These are phyloP conservation scores for Ecdyonurus torrentis DNA, from an alignment of 2,888 invertebrate genomes.

Conservation along the genomic window DNA sequence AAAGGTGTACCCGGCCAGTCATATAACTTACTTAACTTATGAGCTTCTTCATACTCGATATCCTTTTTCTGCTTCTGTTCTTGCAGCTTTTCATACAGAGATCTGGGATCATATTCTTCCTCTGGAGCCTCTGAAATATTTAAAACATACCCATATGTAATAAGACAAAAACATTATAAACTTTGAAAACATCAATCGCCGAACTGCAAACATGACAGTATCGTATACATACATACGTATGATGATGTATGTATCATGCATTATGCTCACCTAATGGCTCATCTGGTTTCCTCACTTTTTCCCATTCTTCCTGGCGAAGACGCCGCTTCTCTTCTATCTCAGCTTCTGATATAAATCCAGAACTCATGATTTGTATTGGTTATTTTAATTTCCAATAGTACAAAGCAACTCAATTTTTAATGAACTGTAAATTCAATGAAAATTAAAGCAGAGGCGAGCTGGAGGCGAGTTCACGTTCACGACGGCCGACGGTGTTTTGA, in stretches of 20 bases:
- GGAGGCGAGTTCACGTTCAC: too few relatives aligned
- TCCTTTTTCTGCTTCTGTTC: conserved; percentile 86
- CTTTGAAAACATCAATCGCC: conserved; percentile 1
- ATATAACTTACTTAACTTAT: conserved; percentile 67
- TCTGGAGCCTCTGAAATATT: conserved; percentile 65
- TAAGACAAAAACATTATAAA: conserved; percentile 7
- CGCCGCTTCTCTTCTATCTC: conserved; percentile 68
- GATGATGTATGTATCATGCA: neutral
- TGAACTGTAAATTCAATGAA: too few relatives aligned
- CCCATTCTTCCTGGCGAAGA: conserved; percentile 90
- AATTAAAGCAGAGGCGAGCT: too few relatives aligned
- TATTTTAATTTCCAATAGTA: too few relatives aligned
- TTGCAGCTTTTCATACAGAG: conserved; percentile 81
- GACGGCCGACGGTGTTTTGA: too few relatives aligned
- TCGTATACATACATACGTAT: too few relatives aligned
- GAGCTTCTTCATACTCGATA: conserved; percentile 87
- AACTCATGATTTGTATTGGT: conserved; percentile 74
- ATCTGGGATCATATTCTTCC: conserved; percentile 62
- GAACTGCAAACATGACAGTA: too few relatives aligned
- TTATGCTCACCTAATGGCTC: conserved; percentile 61
- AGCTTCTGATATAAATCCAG: conserved; percentile 77
- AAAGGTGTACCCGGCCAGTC: conserved; percentile 7
- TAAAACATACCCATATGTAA: too few relatives aligned
- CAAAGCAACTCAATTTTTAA: too few relatives aligned
- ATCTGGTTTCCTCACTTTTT: conserved; percentile 76